A percentile compares a stretch with the other conserved stretches of the same genome.
Conservation (phyloP, 1,140 invertebrate species). For the Rhyzopertha dominica region DNA sequence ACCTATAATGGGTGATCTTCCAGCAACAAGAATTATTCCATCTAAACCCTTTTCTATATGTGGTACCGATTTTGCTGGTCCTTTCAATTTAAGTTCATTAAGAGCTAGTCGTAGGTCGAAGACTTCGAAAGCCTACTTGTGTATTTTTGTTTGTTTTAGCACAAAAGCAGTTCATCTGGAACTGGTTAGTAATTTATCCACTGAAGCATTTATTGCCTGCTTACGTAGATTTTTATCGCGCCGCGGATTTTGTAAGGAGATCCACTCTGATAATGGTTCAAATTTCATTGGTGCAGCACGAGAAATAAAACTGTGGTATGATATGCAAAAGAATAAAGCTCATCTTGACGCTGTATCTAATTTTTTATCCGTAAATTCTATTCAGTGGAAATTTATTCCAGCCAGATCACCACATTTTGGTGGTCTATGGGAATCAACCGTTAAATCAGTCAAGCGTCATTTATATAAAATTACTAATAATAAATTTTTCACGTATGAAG, state of each 20-base stretch:
- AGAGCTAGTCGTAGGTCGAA: slow-evolving; percentile 21
- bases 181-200: slow-evolving; percentile 21
- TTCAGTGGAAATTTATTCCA: no score
- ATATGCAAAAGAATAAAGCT: no score
- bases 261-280: slow-evolving; percentile 28
- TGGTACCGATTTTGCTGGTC: slow-evolving; percentile 38
- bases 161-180: slow-evolving; percentile 41
- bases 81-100: slow-evolving; percentile 27
- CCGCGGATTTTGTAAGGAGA: slow-evolving; percentile 24
- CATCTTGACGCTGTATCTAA: no score
- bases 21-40: slow-evolving; percentile 28
- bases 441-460: no score
- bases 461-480: no score
- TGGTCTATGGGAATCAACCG: no score
- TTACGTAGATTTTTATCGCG: slow-evolving; percentile 34
- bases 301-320: slow-evolving; percentile 11
- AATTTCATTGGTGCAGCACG: slow-evolving; percentile 16
- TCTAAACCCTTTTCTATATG: slow-evolving; percentile 29
- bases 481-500: no score
- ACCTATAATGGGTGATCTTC: slow-evolving; percentile 40
- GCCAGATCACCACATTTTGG: no score
- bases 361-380: no score
- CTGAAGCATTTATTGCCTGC: slow-evolving; percentile 25
- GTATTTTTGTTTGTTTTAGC: slow-evolving; percentile 33
- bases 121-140: slow-evolving; percentile 24